Base-by-base conservation (phyloP, 2,888 invertebrate genomes). In the Eueremaeus valkanovi region DNA sequence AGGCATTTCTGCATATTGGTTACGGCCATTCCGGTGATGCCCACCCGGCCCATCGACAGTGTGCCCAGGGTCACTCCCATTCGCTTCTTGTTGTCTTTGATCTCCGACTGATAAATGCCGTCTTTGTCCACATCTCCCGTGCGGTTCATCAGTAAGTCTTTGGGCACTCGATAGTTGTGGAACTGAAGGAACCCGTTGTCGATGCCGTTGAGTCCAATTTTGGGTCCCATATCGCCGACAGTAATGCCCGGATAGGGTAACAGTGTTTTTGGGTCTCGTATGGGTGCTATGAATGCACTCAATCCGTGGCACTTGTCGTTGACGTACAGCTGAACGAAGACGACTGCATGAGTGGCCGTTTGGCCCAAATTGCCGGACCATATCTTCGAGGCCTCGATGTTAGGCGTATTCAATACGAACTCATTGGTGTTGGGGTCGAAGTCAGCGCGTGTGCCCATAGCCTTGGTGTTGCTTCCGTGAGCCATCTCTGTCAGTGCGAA, bases 111-210 rank as follows among this genome's bases (percentile, higher is more conserved):
- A 82, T 95, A 97, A 78, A 88, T 87, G 0, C 96, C 96, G 18
- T 92, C 91, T 6, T 90, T 88, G 0, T 91, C 91, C 24, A 97
- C 92, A 83, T 95, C 94, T 8, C 92, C 95, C 0, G 91, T 93
- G 80, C 91, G 88, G 83, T 95, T 95, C 74, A 96, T 85, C 0
- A 95, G 86, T 83, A 91, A 90, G 81, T 90, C 91, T 73, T 91
- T 87, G 0, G 94, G 92, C 84, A 96, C 92, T 81, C 92, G 87
- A 61, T 75, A 75, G 21, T 92, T 89, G 82, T 92, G 88, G 85
- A 95, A 95, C 85, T 92, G 88, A 78, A 93, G 87, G 83, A 93
- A 94, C 16, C 91, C 97, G 85, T 97, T 97, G 83, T 97, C 97
- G 55, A 96, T 84, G 2, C 94, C 95, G 83, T 96, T 93, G 11